Evolutionary conservation across 2,797 vertebrate species (phyloP).

Genomic region (Scarus forsteni): DNA sequence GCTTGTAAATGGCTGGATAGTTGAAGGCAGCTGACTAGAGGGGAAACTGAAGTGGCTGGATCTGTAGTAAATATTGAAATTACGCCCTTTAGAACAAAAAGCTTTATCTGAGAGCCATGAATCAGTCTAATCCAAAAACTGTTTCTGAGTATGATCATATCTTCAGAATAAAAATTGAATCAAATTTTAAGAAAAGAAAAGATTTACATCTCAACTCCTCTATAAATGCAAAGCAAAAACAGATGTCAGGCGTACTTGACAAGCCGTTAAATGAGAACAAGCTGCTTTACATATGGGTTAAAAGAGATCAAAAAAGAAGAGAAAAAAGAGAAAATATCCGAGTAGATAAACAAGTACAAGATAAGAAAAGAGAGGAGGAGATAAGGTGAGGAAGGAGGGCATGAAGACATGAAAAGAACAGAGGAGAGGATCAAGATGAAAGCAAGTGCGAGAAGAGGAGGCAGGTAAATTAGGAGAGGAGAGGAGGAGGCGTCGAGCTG

Average conservation of each 20-base stretch:
- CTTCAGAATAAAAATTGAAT: no score
- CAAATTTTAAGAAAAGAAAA: no score
- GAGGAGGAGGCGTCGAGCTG: slow-evolving; percentile 4
- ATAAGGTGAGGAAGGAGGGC: neutral
- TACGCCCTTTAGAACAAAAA: no score
- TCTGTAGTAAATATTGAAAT: no score
- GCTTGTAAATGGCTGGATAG: no score
- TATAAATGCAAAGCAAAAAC: no score
- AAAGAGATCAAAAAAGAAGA: neutral
- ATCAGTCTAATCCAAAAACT: no score
- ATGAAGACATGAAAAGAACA: neutral
- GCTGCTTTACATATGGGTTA: neutral
- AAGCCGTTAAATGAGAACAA: neutral
- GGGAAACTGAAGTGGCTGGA: no score
- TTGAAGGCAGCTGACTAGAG: no score
- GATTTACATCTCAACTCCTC: no score
- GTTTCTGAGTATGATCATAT: no score
- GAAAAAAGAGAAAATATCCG: neutral
- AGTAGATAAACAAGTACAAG: neutral
- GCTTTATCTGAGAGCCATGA: no score
- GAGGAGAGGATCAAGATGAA: neutral
- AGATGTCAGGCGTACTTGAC: neutral
- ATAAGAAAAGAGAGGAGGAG: neutral
- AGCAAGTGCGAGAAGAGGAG: neutral
- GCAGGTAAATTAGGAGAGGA: neutral